Evolutionary conservation across 1,140 invertebrate species (phyloP).

Genomic region (Planococcus citri): DNA sequence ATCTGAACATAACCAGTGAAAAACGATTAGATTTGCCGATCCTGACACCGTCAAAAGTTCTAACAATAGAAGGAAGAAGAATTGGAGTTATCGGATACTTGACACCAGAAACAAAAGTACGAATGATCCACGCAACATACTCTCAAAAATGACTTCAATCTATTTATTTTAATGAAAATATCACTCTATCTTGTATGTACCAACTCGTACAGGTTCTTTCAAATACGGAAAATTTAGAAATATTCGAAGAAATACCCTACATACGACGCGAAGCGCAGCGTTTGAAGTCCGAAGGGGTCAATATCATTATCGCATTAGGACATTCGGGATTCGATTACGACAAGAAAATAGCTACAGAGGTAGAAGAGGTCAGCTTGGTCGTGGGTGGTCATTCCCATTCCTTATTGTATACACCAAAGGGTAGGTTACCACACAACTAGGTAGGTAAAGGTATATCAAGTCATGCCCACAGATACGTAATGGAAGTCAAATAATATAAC

Average conservation of each 20-base stretch:
- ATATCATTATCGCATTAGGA: slow-evolving; percentile 77
- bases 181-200: background rate
- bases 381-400: slow-evolving; percentile 81
- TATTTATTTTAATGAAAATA: too few species aligned
- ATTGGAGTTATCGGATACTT: slow-evolving; percentile 82
- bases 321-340: slow-evolving; percentile 75
- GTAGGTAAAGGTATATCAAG: too few species aligned
- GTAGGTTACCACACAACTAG: background rate
- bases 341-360: slow-evolving; percentile 58
- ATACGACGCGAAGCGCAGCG: slow-evolving; percentile 53
- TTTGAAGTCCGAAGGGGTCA: slow-evolving; percentile 45
- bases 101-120: slow-evolving; percentile 61
- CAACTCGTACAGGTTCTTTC: background rate
- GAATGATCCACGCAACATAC: too few species aligned
- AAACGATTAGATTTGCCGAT: slow-evolving; percentile 40
- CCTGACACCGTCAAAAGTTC: slow-evolving; percentile 49
- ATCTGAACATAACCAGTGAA: slow-evolving; percentile 55
- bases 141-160: too few species aligned
- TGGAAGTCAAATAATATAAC: background rate
- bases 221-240: slow-evolving; percentile 46
- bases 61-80: slow-evolving; percentile 46
- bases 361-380: slow-evolving; percentile 71
- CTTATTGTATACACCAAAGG: slow-evolving; percentile 53
- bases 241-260: slow-evolving; percentile 57
- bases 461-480: too few species aligned